Evolutionary conservation across 2,113 vertebrate genomes (phyloP).

Genomic region (Corythoichthys intestinalis): DNA sequence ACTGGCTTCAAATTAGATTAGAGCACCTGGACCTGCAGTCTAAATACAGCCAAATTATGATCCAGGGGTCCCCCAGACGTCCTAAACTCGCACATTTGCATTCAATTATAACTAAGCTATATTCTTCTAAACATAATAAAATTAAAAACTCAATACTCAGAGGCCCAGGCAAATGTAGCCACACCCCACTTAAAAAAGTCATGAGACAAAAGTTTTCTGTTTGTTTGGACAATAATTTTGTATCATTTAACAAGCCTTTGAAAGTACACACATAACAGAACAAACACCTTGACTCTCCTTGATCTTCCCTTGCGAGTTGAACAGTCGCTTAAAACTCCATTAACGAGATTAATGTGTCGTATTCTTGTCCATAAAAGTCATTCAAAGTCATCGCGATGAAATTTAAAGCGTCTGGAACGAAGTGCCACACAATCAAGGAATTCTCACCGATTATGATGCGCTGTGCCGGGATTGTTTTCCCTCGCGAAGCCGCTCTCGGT

Average conservation of each 20-base stretch:
- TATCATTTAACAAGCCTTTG: neutral
- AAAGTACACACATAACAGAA: neutral
- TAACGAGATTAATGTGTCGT: neutral
- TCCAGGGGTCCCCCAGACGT: neutral
- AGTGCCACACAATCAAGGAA: neutral
- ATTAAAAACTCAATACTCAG: neutral
- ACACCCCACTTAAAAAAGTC: slow-evolving; percentile 5
- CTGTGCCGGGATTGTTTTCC: slow-evolving; percentile 39
- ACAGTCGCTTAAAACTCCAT: slow-evolving; percentile 28
- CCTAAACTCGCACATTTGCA: neutral
- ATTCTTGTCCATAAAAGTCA: neutral
- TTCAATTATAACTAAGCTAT: neutral
- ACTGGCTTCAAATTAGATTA: neutral
- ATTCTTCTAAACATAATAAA: neutral
- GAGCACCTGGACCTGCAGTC: neutral
- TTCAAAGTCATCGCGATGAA: neutral
- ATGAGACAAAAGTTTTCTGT: slow-evolving; percentile 1
- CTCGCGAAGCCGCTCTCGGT: slow-evolving; percentile 29
- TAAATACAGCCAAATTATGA: neutral
- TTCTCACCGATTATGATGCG: neutral
- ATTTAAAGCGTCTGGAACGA: neutral
- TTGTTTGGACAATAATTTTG: neutral
- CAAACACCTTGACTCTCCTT: neutral
- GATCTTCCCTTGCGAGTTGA: slow-evolving; percentile 11
- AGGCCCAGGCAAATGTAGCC: neutral